phyloP scores from a whole-genome alignment of 2,113 vertebrate genomes.

The Semicossyphus pulcher region DNA sequence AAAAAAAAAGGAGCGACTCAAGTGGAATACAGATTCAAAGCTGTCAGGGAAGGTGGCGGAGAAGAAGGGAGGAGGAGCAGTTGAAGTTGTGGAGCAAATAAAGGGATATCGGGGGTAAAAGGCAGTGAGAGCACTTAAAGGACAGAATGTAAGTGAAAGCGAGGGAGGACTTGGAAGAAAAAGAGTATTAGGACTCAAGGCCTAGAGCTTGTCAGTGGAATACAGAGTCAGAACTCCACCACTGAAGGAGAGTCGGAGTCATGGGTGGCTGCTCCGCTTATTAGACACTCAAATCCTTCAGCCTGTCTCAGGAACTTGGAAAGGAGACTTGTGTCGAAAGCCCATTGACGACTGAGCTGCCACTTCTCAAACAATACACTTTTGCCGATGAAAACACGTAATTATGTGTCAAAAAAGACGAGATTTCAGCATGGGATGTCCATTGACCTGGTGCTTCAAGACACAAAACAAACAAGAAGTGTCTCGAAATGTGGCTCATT shows the following conservation, averaged over 20 bases:
- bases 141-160: slow-evolving; percentile 53
- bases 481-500: slow-evolving; percentile 3
- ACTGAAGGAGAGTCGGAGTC: slow-evolving; percentile 50
- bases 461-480: neutral
- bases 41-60: slow-evolving; percentile 19
- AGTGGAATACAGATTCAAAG: slow-evolving; percentile 54
- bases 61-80: neutral
- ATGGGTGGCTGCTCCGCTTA: slow-evolving; percentile 65
- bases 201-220: slow-evolving; percentile 50
- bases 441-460: neutral
- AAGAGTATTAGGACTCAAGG: slow-evolving; percentile 38
- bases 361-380: slow-evolving; percentile 17
- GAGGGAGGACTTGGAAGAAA: slow-evolving; percentile 32
- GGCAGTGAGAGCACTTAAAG: slow-evolving; percentile 44
- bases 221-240: slow-evolving; percentile 48
- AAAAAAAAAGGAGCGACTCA: slow-evolving; percentile 18
- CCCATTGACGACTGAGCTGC: slow-evolving; percentile 28
- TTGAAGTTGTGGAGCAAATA: slow-evolving; percentile 16
- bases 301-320: slow-evolving; percentile 46
- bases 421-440: neutral
- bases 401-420: slow-evolving; percentile 10
- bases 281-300: slow-evolving; percentile 67
- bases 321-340: slow-evolving; percentile 48
- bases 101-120: slow-evolving; percentile 2
- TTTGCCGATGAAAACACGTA: neutral